Percentiles rank a stretch among this genome's conserved stretches.
Conservation (phyloP, 2,113 vertebrate genomes). For the Acinonyx jubatus region DNA sequence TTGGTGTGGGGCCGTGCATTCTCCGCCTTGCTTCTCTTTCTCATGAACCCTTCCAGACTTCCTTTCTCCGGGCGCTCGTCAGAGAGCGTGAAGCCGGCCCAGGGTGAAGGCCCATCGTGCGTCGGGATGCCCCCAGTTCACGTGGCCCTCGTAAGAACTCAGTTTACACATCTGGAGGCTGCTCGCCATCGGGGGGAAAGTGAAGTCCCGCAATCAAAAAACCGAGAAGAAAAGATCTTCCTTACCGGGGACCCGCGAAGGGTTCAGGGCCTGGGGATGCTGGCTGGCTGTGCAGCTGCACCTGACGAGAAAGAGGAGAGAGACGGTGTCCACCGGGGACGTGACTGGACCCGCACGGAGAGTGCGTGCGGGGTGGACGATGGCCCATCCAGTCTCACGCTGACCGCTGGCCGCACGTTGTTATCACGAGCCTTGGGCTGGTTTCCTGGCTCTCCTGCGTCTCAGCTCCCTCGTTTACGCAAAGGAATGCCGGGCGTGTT, state of each 20-base stretch:
- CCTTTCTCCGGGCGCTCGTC: neutral
- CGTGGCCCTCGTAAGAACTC: neutral
- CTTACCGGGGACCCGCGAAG: neutral
- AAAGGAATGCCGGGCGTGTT: neutral
- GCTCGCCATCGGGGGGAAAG: neutral
- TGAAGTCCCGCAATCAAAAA: neutral
- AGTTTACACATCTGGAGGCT: neutral
- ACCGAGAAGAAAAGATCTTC: neutral
- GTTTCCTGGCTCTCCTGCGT: neutral
- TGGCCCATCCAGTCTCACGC: neutral
- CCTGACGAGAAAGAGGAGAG: neutral
- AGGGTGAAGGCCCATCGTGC: accelerated
- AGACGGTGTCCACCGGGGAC: too few relatives aligned
- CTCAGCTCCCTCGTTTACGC: neutral
- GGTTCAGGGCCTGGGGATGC: neutral
- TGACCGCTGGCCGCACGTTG: neutral
- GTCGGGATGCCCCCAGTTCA: neutral
- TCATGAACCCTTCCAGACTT: neutral
- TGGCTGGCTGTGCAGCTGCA: accelerated
- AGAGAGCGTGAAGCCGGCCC: neutral
- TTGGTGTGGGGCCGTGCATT: neutral
- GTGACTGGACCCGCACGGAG: accelerated
- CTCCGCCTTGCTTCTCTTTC: neutral
- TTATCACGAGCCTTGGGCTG: neutral
- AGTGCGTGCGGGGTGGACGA: accelerated